These are phyloP conservation scores for Mugil cephalus DNA, from an alignment of 2,113 vertebrate genomes.

Conservation along the genomic window DNA sequence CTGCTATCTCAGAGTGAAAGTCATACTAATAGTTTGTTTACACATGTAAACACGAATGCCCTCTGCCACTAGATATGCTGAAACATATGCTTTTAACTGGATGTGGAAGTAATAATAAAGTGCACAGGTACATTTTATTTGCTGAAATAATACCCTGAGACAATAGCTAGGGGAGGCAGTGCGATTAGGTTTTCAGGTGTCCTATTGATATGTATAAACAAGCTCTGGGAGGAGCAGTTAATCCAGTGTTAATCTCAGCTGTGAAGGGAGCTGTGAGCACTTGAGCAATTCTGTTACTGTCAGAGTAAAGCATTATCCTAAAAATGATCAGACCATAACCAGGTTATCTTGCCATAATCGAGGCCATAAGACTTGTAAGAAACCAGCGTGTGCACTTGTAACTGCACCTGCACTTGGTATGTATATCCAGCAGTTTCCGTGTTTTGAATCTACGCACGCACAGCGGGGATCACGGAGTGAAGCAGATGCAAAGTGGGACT, in stretches of 20 bases:
- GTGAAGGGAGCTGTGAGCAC: background rate
- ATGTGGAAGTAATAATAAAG: background rate
- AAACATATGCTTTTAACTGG: background rate
- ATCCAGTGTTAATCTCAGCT: constrained; percentile 26
- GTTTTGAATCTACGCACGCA: constrained; percentile 19
- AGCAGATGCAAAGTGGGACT: constrained; percentile 48
- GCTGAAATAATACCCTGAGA: background rate
- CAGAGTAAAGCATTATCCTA: background rate
- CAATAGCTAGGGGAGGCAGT: constrained; percentile 7
- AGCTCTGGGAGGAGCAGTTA: constrained; percentile 2
- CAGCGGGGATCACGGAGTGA: constrained; percentile 31
- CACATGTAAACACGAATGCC: constrained; percentile 34
- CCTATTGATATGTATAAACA: background rate
- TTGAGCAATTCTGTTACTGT: constrained; percentile 3
- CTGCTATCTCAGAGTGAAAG: constrained; percentile 30
- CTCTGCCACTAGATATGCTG: background rate
- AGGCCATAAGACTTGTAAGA: constrained; percentile 8
- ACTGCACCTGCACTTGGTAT: constrained; percentile 33
- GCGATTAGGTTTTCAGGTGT: background rate
- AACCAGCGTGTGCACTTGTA: constrained; percentile 1
- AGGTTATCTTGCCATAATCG: constrained; percentile 30
- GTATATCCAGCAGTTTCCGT: background rate
- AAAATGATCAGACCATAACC: constrained; percentile 10
- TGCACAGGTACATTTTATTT: constrained; percentile 4
- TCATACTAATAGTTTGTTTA: constrained; percentile 43